Evolutionary conservation across 2,113 vertebrate genomes (phyloP), one percentile per base, ranked within the genome.

Genomic region (Porphyrio hochstetteri): DNA sequence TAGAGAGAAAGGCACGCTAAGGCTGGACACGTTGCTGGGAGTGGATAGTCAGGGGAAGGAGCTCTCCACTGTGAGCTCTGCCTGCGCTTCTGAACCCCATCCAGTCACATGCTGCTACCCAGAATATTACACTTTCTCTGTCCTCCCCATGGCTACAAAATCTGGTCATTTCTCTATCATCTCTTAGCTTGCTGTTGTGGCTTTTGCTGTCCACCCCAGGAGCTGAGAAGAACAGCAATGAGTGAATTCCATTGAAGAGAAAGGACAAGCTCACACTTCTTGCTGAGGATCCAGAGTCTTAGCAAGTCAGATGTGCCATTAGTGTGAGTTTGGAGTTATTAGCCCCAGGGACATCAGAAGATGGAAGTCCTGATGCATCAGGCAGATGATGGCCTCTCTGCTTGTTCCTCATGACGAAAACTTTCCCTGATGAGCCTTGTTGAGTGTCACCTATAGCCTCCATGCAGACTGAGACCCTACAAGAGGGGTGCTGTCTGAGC

Each of bases 11-110:
- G 48, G 10, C 55, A 65, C 2, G 0, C 17, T 11, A 57, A 38
- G 36, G 31, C 1, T 6, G 92, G 64, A 59, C 33, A 31, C 0
- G 0, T 50, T 2, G 9, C 38, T 7, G 0, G 27, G 35, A 84
- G 46, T 10, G 3, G 23, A 59, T 0, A 48, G 16, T 2, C 3
- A 29, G 16, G 16, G 6, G 10, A 72, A 82, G 27, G 24, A 90
- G 10, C 33, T 71, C 48, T 85, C 28, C 31, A 19, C 20, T 25
- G 31, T 11, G 31, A 84, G 16, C 13, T 89, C 56, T 78, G 52
- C 15, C 48, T 57, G 48, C n/a, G 71, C 35, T 46, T 63, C 74
- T 84, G 61, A 27, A 88, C 35, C 18, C 36, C 59, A 53, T 24
- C 57, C n/a, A 87, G 27, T 53, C 2, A 1, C 23, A 25, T 36